These are phyloP conservation scores for Taenaris catops DNA, from an alignment of 2,888 invertebrate species.

Conservation along the genomic window DNA sequence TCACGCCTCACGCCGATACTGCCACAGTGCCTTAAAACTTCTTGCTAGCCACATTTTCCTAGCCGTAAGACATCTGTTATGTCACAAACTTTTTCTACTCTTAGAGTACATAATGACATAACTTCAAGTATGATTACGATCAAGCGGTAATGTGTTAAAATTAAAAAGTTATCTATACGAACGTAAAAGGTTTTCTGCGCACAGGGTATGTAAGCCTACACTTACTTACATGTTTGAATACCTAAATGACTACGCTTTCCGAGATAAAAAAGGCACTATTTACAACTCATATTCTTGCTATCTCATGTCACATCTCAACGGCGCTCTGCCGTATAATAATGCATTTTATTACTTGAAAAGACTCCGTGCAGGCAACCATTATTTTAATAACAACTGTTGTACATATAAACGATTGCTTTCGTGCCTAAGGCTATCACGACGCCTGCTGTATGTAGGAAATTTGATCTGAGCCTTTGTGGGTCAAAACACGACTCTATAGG, in stretches of 20 bases:
- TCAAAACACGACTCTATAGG: constrained; percentile 36
- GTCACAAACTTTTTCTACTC: too few species aligned
- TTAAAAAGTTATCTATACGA: too few species aligned
- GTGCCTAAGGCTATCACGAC: constrained; percentile 47
- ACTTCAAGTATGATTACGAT: too few species aligned
- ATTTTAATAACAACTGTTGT: constrained; percentile 43
- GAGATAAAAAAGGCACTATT: constrained; percentile 18
- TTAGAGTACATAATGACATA: too few species aligned
- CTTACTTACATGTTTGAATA: constrained; percentile 5
- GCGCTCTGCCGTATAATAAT: constrained; percentile 21
- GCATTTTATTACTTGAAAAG: constrained; percentile 30
- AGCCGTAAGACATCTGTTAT: too few species aligned
- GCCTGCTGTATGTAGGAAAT: constrained; percentile 46
- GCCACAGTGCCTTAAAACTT: too few species aligned
- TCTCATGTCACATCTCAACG: constrained; percentile 23
- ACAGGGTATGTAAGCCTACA: constrained; percentile 2
- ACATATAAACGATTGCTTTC: constrained; percentile 38
- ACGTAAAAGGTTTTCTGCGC: too few species aligned
- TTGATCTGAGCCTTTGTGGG: constrained; percentile 60
- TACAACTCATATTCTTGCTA: constrained; percentile 22
- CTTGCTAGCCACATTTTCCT: too few species aligned
- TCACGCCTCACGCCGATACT: too few species aligned
- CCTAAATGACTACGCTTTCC: constrained; percentile 8
- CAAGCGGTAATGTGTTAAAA: too few species aligned
- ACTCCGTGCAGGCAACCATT: constrained; percentile 36